Conservation (phyloP, 2,113 vertebrate species). For the Cromileptes altivelis region DNA sequence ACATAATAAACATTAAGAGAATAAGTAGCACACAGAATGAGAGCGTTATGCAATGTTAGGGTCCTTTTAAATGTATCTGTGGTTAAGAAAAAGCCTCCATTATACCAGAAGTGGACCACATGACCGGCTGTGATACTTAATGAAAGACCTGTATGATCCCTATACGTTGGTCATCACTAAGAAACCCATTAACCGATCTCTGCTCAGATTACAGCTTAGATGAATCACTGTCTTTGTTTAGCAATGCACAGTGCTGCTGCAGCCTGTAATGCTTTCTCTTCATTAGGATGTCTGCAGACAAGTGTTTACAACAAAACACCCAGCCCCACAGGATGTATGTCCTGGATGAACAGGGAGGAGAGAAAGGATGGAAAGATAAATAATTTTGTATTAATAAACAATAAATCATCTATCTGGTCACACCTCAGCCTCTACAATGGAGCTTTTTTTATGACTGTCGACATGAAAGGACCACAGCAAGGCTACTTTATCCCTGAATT, state of each 20-base stretch:
- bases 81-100: background rate
- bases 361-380: constrained; percentile 38
- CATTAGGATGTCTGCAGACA: constrained; percentile 54
- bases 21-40: constrained; percentile 7
- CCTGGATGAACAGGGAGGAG: constrained; percentile 9
- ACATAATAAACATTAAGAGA: background rate
- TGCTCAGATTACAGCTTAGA: constrained; percentile 61
- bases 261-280: constrained; percentile 55
- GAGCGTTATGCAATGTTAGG: background rate
- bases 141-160: constrained; percentile 18
- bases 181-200: constrained; percentile 31
- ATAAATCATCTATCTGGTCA: constrained; percentile 54
- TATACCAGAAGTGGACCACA: background rate
- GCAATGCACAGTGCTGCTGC: constrained; percentile 24
- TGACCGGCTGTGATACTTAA: constrained; percentile 26
- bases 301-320: constrained; percentile 23
- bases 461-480: constrained; percentile 37
- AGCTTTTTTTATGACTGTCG: background rate
- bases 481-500: constrained; percentile 65
- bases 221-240: constrained; percentile 65
- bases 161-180: constrained; percentile 7
- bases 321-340: background rate
- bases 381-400: constrained; percentile 55
- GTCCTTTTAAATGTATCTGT: background rate
- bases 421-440: constrained; percentile 30